These are phyloP conservation scores for Arrhopalites spinosus DNA, from an alignment of 2,888 invertebrate species.

Conservation along the genomic window DNA sequence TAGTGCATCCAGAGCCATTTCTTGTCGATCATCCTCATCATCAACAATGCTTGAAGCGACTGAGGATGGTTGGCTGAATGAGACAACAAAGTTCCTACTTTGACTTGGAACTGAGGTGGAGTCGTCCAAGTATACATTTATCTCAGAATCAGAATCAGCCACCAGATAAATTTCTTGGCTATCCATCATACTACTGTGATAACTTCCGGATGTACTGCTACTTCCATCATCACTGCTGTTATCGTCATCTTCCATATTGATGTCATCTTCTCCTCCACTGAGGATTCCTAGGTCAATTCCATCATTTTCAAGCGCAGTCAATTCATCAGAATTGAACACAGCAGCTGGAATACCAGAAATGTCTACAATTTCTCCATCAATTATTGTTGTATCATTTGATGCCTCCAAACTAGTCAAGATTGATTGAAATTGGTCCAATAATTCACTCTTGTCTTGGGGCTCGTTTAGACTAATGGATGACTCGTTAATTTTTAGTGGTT, in stretches of 20 bases:
- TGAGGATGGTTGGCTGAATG: not conserved
- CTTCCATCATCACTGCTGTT: not conserved
- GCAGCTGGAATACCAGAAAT: not conserved
- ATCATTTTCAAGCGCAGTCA: conserved; percentile 4
- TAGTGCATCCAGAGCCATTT: not conserved
- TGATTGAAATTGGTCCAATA: not conserved
- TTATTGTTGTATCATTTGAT: not conserved
- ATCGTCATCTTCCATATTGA: conserved; percentile 17
- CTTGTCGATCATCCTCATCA: not conserved
- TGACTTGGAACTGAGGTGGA: not conserved
- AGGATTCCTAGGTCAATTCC: conserved; percentile 11
- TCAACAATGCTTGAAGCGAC: not conserved
- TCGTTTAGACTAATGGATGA: not conserved
- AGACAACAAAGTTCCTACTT: not conserved
- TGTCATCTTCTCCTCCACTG: not conserved
- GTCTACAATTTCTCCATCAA: not conserved
- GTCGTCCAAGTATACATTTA: too few species aligned
- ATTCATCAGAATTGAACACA: not conserved
- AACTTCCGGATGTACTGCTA: not conserved
- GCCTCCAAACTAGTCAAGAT: not conserved
- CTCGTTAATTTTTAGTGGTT: not conserved
- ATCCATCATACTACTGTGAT: not conserved
- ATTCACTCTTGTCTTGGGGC: not conserved
- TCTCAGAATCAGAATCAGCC: too few species aligned
- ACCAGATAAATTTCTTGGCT: not conserved